These are phyloP conservation scores for Machimus rusticus DNA, from an alignment of 2,888 invertebrate species.

Conservation along the genomic window DNA sequence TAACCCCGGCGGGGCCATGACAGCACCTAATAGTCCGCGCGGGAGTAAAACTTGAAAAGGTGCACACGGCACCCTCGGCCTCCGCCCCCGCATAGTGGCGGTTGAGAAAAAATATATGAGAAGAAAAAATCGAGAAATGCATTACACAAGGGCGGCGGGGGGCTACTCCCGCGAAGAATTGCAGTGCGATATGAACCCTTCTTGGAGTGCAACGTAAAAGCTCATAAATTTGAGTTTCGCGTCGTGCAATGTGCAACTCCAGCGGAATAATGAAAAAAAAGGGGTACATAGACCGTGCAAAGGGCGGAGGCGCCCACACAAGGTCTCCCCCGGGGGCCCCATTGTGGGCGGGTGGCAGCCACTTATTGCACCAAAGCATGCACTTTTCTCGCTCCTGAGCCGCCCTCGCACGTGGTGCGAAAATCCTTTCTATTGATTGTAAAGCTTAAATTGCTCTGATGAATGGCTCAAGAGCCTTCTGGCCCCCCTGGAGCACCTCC, in stretches of 20 bases:
- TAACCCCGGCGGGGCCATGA: not conserved
- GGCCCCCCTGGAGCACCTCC: not conserved
- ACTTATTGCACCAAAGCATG: slow-evolving; percentile 7
- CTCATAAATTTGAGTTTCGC: slow-evolving; percentile 38
- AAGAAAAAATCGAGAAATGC: not conserved
- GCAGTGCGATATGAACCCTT: slow-evolving; percentile 24
- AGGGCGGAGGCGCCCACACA: not conserved
- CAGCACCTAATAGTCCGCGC: slow-evolving; percentile 9
- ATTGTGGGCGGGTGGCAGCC: not conserved
- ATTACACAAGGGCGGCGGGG: not conserved
- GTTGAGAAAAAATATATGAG: not conserved
- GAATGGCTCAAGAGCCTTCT: not conserved
- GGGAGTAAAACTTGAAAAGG: slow-evolving; percentile 2
- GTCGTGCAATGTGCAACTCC: slow-evolving; percentile 30
- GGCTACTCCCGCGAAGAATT: not conserved
- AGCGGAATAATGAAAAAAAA: slow-evolving; percentile 16
- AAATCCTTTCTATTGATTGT: slow-evolving; percentile 25
- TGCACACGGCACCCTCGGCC: not conserved
- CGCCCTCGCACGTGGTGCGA: not conserved
- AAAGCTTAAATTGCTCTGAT: slow-evolving; percentile 21
- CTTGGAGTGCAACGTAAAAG: slow-evolving; percentile 28
- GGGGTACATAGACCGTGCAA: not conserved
- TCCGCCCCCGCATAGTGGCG: not conserved
- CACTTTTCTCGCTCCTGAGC: not conserved
- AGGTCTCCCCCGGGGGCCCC: not conserved